phyloP scores from a whole-genome alignment of 2,888 invertebrate species.

The Nomada fucata region DNA sequence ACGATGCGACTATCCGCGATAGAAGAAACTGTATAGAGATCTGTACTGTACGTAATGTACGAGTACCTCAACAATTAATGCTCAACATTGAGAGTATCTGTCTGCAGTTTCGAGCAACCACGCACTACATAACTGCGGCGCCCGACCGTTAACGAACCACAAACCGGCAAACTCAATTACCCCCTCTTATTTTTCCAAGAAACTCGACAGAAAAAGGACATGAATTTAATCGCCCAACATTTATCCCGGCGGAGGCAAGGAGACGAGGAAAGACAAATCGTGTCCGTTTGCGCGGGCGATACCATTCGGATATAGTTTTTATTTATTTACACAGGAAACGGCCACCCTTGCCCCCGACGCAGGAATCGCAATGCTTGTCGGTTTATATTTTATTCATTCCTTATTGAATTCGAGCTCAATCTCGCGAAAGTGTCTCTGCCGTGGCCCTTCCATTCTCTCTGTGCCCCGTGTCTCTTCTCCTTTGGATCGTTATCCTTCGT shows the following conservation, averaged over 20 bases:
- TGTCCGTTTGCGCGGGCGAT: constrained; percentile 37
- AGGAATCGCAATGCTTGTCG: constrained; percentile 73
- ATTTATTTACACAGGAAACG: constrained; percentile 80
- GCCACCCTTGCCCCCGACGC: constrained; percentile 75
- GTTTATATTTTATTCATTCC: constrained; percentile 84
- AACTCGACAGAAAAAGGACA: background rate
- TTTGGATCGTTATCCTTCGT: constrained; percentile 58
- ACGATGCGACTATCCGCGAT: too few species aligned
- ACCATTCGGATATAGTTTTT: constrained; percentile 72
- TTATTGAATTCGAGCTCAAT: constrained; percentile 84
- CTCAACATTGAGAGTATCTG: too few species aligned
- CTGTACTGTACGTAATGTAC: too few species aligned
- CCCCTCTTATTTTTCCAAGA: background rate
- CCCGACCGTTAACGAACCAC: background rate
- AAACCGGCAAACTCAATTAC: background rate
- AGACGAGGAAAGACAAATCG: constrained; percentile 3
- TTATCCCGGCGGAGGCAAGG: background rate
- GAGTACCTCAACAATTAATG: too few species aligned
- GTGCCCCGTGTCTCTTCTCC: constrained; percentile 61
- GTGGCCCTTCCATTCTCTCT: constrained; percentile 62
- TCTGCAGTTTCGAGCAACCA: background rate
- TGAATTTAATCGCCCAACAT: constrained; percentile 47
- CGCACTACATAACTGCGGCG: background rate
- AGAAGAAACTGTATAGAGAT: too few species aligned
- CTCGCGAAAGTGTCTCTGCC: constrained; percentile 82